Percentiles rank a stretch among this genome's conserved stretches.
phyloP scores from a whole-genome alignment of 1,140 invertebrate species.

The Bombus ignitus region DNA sequence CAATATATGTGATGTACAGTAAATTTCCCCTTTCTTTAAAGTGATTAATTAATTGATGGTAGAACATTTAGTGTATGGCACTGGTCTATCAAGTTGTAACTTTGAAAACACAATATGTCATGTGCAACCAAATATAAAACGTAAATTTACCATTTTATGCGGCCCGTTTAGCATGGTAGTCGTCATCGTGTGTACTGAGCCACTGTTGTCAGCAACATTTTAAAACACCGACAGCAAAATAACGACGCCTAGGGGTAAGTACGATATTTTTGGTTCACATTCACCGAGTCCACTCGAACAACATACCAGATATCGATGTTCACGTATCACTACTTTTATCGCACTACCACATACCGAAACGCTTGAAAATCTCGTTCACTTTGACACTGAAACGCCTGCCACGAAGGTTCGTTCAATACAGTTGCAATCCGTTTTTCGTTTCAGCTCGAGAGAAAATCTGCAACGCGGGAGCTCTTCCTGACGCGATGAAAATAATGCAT shows the following conservation, averaged over 20 bases:
- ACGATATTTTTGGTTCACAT: slow-evolving; percentile 6
- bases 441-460: not conserved
- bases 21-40: too few relatives aligned
- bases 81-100: not conserved
- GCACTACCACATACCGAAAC: not conserved
- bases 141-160: slow-evolving; percentile 59
- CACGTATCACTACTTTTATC: slow-evolving; percentile 31
- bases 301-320: not conserved
- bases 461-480: not conserved
- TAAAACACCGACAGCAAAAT: slow-evolving; percentile 19
- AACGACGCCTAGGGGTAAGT: not conserved
- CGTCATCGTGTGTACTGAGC: slow-evolving; percentile 41
- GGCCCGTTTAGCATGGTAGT: slow-evolving; percentile 33
- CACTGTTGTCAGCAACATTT: slow-evolving; percentile 31
- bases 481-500: not conserved
- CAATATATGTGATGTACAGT: too few relatives aligned
- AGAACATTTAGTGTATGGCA: too few relatives aligned
- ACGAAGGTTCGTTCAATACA: too few relatives aligned
- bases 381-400: not conserved
- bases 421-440: not conserved
- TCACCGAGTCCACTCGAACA: slow-evolving; percentile 10
- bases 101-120: not conserved
- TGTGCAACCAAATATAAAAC: not conserved
- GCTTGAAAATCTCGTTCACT: not conserved
- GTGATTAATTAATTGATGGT: too few relatives aligned